These are phyloP conservation scores for Erebia palarica DNA, from an alignment of 2,888 invertebrate species.

Conservation along the genomic window DNA sequence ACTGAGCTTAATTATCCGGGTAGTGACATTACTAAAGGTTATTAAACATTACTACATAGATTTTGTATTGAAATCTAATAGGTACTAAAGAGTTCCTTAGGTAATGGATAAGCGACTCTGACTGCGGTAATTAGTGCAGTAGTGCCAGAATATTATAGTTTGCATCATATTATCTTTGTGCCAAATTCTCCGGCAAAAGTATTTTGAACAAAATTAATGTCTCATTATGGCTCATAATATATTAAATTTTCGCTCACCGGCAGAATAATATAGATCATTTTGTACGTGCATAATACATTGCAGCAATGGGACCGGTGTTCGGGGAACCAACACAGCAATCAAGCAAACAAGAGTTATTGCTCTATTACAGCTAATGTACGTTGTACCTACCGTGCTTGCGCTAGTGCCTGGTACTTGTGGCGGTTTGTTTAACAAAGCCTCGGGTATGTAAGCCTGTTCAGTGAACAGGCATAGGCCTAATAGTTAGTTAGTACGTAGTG, in stretches of 20 bases:
- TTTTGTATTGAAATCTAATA: no score
- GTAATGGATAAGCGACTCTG: no score
- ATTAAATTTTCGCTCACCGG: not conserved
- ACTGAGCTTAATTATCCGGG: no score
- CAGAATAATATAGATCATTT: not conserved
- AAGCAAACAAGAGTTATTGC: slow-evolving; percentile 25
- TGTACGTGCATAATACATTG: slow-evolving; percentile 11
- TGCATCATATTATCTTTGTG: no score
- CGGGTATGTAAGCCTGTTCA: not conserved
- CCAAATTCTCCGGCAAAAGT: no score
- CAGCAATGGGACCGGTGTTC: slow-evolving; percentile 13
- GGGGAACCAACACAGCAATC: slow-evolving; percentile 25
- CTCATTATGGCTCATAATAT: not conserved
- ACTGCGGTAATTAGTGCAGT: no score
- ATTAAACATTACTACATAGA: no score
- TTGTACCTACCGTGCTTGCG: not conserved
- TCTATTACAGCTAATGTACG: slow-evolving; percentile 21
- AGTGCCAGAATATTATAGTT: no score
- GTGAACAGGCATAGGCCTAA: not conserved
- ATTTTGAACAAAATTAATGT: not conserved
- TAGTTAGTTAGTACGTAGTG: not conserved
- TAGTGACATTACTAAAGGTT: no score
- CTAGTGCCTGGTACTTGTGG: slow-evolving; percentile 14
- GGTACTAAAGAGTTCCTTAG: no score
- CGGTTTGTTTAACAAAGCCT: slow-evolving; percentile 31